Evolutionary conservation across 1,140 invertebrate species (phyloP).

Genomic region (Heterodera carotae): DNA sequence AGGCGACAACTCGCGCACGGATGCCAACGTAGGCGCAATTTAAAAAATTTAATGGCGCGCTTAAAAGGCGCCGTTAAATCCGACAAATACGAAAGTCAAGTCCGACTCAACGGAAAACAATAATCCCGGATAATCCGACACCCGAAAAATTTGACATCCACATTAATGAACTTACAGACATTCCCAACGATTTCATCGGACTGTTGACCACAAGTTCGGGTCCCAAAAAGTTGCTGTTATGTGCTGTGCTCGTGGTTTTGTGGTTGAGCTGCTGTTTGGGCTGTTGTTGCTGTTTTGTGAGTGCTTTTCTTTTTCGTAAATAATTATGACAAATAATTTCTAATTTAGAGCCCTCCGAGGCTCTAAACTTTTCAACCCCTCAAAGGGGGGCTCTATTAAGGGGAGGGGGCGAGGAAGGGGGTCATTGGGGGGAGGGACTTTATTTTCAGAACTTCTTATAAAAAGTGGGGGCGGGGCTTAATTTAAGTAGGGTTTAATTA

Average conservation of each 20-base stretch:
- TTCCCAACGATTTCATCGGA: constrained; percentile 23
- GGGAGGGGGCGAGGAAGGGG: no score
- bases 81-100: no score
- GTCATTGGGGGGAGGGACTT: no score
- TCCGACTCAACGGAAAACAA: no score
- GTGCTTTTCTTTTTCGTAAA: neutral
- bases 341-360: no score
- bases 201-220: constrained; percentile 28
- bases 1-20: constrained; percentile 28
- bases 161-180: constrained; percentile 24
- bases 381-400: no score
- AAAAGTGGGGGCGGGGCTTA: no score
- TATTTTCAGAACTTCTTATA: no score
- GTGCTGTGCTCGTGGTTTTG: constrained; percentile 10
- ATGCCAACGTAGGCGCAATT: constrained; percentile 30
- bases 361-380: no score
- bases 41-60: neutral
- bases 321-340: neutral
- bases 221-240: constrained; percentile 29
- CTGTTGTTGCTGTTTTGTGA: constrained; percentile 36
- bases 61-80: no score
- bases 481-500: no score
- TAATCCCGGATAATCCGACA: no score
- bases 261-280: constrained; percentile 29
- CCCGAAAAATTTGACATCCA: constrained; percentile 1